Percentiles rank a stretch among this genome's conserved stretches.
Conservation (phyloP, 2,113 vertebrate species). For the Monopterus albus region DNA sequence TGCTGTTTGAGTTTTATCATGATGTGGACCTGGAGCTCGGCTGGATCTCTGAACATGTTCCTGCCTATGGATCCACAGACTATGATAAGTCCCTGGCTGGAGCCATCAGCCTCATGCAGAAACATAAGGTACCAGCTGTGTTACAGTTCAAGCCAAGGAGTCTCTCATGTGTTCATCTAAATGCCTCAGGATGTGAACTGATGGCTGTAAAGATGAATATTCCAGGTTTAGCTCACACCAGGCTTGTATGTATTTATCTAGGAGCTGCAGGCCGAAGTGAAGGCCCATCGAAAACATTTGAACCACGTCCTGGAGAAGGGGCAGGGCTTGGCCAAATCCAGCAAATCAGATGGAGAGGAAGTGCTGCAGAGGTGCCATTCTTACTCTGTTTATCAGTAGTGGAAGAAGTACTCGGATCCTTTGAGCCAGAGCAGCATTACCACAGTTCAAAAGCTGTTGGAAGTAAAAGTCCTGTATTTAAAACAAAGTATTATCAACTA, state of each 20-base stretch:
- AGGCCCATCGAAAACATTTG: constrained; percentile 83
- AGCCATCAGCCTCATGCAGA: constrained; percentile 82
- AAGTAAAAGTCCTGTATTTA: too few species aligned
- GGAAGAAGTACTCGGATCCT: too few species aligned
- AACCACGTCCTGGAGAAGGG: constrained; percentile 84
- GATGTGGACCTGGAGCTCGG: constrained; percentile 84
- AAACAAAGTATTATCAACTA: too few species aligned
- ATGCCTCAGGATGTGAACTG: too few species aligned
- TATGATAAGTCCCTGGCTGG: constrained; percentile 78
- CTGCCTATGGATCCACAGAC: constrained; percentile 69
- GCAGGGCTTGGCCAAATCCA: constrained; percentile 64
- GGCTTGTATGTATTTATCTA: constrained; percentile 51
- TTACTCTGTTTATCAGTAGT: too few species aligned
- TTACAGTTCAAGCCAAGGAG: too few species aligned
- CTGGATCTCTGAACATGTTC: constrained; percentile 87
- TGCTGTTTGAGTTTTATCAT: constrained; percentile 85
- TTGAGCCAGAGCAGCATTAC: too few species aligned
- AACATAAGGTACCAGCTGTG: constrained; percentile 84
- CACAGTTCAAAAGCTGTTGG: too few species aligned
- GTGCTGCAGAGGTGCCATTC: constrained; percentile 74
- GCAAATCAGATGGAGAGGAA: constrained; percentile 75
- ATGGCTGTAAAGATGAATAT: not conserved
- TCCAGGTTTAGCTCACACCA: not conserved
- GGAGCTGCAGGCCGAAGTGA: constrained; percentile 86
- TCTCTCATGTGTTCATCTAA: too few species aligned